phyloP scores from a whole-genome alignment of 2,797 vertebrate genomes.

The Sylvia borin region DNA sequence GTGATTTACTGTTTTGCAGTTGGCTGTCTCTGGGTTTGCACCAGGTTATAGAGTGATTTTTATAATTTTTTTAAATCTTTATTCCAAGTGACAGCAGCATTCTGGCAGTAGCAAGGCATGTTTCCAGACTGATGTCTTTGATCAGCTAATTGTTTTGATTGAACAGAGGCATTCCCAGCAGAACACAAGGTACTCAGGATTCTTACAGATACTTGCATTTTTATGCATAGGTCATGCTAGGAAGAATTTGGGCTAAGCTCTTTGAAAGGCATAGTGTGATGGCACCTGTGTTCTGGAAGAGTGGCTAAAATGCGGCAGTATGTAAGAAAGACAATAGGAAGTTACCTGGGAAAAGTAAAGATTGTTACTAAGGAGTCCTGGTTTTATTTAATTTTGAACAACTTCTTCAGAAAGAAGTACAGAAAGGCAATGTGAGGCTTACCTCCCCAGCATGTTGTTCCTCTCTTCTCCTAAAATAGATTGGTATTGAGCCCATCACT shows the following conservation, averaged over 20 bases:
- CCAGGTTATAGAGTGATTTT: background rate
- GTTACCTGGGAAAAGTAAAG: background rate
- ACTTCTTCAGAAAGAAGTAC: background rate
- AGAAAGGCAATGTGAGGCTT: background rate
- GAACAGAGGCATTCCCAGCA: conserved; percentile 4
- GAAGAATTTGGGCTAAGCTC: background rate
- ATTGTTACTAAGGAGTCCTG: background rate
- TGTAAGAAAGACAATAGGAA: background rate
- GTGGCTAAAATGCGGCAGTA: background rate
- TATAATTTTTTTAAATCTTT: background rate
- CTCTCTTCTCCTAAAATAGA: background rate
- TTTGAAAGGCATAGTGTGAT: background rate
- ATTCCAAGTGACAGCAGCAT: conserved; percentile 5
- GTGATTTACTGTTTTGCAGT: background rate
- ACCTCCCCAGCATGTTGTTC: rapidly evolving
- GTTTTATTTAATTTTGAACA: background rate
- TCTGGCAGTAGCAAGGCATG: conserved; percentile 1
- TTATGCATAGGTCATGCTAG: background rate
- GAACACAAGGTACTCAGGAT: background rate
- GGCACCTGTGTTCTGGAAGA: background rate
- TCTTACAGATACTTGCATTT: background rate
- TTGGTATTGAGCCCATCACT: background rate
- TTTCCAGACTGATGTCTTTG: conserved; percentile 46
- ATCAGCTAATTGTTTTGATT: conserved; percentile 40
- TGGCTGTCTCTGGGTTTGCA: background rate